Base-by-base conservation (phyloP, 2,797 vertebrate genomes). In the Rhadinocentrus ornatus region DNA sequence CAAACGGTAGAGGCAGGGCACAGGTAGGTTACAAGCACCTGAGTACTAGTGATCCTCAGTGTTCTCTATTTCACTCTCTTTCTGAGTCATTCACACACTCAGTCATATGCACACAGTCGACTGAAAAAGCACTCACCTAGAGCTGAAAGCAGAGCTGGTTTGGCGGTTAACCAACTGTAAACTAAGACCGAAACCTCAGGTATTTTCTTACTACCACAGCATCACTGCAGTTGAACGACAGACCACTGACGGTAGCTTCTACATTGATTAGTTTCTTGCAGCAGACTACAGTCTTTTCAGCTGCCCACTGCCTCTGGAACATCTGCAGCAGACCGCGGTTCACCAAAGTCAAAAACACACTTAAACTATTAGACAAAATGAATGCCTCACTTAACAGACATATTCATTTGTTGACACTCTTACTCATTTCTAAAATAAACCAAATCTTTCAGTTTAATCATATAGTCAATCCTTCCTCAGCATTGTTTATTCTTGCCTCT, bases 1-100 rank as follows among this genome's bases (percentile, higher is more conserved):
- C 96, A 96, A 96, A 93, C 96, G 96, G 95, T 94, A 96, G 95
- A 93, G 89, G 92, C 86, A 92, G 96, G 96, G 95, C 95, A 97
- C 95, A 96, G 94, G 94, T 95, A 79, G 94, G 95, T 93, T 95
- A 94, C 93, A 93, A 77, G 84, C 86, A 89, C 87, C 66, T 83
- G 81, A 80, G 86, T 87, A 88, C 87, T 12, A 34, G 77, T 76
- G 81, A 88, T 78, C 84, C 81, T 83, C 35, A 20, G 13, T 71
- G 75, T 76, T 81, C 62, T 84, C 71, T 68, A 57, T 57, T 61
- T 80, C 79, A 73, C 66, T 54, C 78, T 71, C 69, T 7, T 66
- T 6, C 54, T 39, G 59, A 37, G 48, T 35, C 78, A 64, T 66
- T 41, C 63, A 65, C 71, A 37, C 73, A 59, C 67, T 66, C 69